These are phyloP conservation scores for Agriopis aurantiaria DNA, from an alignment of 2,888 invertebrate genomes.

Conservation along the genomic window DNA sequence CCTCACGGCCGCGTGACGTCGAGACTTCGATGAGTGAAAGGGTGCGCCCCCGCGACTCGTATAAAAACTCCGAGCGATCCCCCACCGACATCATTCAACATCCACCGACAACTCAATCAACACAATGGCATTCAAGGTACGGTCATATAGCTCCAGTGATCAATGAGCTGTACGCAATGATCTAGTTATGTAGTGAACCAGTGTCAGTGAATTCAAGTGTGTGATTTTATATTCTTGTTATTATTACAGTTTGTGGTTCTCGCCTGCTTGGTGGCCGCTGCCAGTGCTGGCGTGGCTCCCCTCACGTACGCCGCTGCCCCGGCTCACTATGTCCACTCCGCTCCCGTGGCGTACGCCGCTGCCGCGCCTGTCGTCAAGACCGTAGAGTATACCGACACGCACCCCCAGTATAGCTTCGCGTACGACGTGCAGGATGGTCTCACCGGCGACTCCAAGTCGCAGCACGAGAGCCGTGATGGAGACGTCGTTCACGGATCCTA, in stretches of 20 bases:
- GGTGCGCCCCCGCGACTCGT: slow-evolving; percentile 73
- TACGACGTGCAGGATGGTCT: slow-evolving; percentile 86
- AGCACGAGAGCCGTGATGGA: slow-evolving; percentile 79
- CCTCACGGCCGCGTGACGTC: slow-evolving; percentile 70
- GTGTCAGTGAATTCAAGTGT: slow-evolving; percentile 21
- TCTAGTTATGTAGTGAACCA: too few species aligned
- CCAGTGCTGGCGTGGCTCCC: slow-evolving; percentile 50
- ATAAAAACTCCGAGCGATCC: slow-evolving; percentile 76
- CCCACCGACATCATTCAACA: slow-evolving; percentile 76
- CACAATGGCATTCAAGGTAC: slow-evolving; percentile 84
- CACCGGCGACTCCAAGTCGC: slow-evolving; percentile 80
- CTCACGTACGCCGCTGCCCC: slow-evolving; percentile 55
- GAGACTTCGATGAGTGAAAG: slow-evolving; percentile 72
- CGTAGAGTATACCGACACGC: slow-evolving; percentile 67
- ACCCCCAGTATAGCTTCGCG: slow-evolving; percentile 80
- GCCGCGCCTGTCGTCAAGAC: slow-evolving; percentile 62
- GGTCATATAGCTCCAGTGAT: slow-evolving; percentile 37
- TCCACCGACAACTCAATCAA: slow-evolving; percentile 67
- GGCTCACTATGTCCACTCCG: slow-evolving; percentile 55
- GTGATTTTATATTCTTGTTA: slow-evolving; percentile 29
- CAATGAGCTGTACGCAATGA: slow-evolving; percentile 1
- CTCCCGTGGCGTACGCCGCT: slow-evolving; percentile 57
- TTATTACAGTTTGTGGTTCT: slow-evolving; percentile 70
- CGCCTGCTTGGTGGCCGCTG: slow-evolving; percentile 72
- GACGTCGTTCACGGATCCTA: slow-evolving; percentile 83